phyloP scores from a whole-genome alignment of 2,113 vertebrate species.

The Dolichallabes microphthalmus region DNA sequence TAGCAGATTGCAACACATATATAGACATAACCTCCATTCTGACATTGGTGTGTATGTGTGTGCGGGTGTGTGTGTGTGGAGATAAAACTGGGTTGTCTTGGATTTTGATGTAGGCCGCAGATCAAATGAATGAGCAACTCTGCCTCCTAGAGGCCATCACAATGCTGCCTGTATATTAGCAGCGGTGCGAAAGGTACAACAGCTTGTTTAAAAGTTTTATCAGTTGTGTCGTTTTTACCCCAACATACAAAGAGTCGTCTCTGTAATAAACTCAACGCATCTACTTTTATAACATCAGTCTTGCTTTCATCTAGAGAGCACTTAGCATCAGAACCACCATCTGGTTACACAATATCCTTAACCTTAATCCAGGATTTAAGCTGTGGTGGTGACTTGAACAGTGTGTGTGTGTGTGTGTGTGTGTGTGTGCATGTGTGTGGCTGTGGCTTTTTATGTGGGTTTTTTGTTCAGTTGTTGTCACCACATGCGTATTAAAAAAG shows the following conservation, averaged over 20 bases:
- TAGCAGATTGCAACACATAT: conserved; percentile 51
- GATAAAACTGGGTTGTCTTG: not conserved
- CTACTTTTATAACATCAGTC: conserved; percentile 29
- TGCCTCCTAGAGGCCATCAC: conserved; percentile 36
- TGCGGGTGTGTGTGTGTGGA: not conserved
- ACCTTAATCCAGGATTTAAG: conserved; percentile 68
- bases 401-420: conserved; percentile 7
- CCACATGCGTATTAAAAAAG: not conserved
- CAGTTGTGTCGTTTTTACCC: not conserved
- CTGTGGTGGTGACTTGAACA: conserved; percentile 61
- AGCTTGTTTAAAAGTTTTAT: not conserved
- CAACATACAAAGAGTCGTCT: not conserved
- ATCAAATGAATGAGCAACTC: not conserved
- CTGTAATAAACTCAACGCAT: conserved; percentile 12
- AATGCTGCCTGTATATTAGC: not conserved
- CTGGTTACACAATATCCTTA: conserved; percentile 62
- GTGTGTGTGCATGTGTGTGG: conserved; percentile 11
- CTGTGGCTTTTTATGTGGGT: not conserved
- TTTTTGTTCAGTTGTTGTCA: conserved; percentile 1
- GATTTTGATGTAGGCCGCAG: not conserved
- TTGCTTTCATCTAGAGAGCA: conserved; percentile 57
- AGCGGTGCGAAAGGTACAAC: not conserved
- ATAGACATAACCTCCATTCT: not conserved
- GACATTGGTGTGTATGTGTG: not conserved
- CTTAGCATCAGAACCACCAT: conserved; percentile 64